Evolutionary conservation across 2,797 vertebrate genomes (phyloP).

Genomic region (Scomberomorus guttatus): DNA sequence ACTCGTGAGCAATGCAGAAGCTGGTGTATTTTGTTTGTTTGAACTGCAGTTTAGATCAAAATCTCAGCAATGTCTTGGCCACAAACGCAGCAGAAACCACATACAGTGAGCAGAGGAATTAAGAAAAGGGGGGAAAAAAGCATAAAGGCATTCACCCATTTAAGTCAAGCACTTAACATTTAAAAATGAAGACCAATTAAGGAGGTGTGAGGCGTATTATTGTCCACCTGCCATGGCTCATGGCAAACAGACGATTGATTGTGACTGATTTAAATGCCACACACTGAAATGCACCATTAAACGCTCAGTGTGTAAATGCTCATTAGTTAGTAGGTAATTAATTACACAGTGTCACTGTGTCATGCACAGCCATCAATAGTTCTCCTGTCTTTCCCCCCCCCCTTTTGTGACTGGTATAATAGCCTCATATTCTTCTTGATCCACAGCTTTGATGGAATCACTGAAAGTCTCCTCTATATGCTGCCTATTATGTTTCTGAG

Average conservation of each 20-base stretch:
- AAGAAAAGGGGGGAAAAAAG: neutral
- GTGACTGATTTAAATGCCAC: conserved; percentile 46
- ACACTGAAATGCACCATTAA: conserved; percentile 21
- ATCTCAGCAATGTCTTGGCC: neutral
- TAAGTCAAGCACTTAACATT: neutral
- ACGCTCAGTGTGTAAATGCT: conserved; percentile 34
- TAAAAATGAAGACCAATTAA: neutral
- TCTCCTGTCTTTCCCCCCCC: neutral
- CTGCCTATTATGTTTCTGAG: conserved; percentile 28
- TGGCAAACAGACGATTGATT: conserved; percentile 28
- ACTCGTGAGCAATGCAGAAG: neutral
- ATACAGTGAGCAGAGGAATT: neutral
- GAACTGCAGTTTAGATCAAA: neutral
- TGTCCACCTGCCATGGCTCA: conserved; percentile 8
- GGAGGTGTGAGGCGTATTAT: neutral
- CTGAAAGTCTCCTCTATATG: conserved; percentile 15
- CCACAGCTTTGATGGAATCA: neutral
- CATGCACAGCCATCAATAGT: conserved; percentile 39
- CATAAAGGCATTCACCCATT: neutral
- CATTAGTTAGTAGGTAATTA: conserved; percentile 50
- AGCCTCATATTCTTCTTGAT: conserved; percentile 22
- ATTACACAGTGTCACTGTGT: conserved; percentile 50
- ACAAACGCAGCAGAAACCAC: neutral
- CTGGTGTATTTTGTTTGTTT: neutral
- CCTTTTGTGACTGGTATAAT: conserved; percentile 16